A percentile compares a stretch with the other conserved stretches of the same genome.
Conservation (phyloP, 2,113 vertebrate species). For the Neogale vison region DNA sequence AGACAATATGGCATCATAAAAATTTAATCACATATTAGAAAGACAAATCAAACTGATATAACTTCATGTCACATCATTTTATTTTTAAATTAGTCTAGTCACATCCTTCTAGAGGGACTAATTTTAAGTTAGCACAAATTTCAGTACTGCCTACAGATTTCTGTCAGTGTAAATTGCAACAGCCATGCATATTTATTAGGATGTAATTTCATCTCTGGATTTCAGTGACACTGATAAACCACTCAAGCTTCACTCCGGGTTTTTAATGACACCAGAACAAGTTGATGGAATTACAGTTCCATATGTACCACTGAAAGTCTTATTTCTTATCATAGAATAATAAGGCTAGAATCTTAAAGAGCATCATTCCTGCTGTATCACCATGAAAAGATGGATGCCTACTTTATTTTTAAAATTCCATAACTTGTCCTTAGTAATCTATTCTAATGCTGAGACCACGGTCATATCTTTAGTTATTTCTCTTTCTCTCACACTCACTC, state of each 20-base stretch:
- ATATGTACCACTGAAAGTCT: conserved; percentile 38
- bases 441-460: not conserved
- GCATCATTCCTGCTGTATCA: not conserved
- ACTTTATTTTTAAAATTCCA: not conserved
- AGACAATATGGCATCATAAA: not conserved
- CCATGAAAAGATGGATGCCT: not conserved
- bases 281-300: conserved; percentile 78
- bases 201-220: conserved; percentile 77
- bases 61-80: not conserved
- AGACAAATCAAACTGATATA: not conserved
- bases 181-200: conserved; percentile 74
- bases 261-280: conserved; percentile 70
- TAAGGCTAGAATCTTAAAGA: conserved; percentile 36
- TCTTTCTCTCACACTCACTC: not conserved
- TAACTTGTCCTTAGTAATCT: not conserved
- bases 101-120: conserved; percentile 32
- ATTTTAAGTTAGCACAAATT: conserved; percentile 35
- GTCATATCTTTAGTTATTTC: not conserved
- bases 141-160: conserved; percentile 77
- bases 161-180: conserved; percentile 52
- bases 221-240: conserved; percentile 74
- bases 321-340: conserved; percentile 54
- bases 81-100: conserved; percentile 36
- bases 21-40: not conserved
- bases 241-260: conserved; percentile 71